Evolutionary conservation across 2,113 vertebrate genomes (phyloP).

Genomic region (Boleophthalmus pectinirostris): DNA sequence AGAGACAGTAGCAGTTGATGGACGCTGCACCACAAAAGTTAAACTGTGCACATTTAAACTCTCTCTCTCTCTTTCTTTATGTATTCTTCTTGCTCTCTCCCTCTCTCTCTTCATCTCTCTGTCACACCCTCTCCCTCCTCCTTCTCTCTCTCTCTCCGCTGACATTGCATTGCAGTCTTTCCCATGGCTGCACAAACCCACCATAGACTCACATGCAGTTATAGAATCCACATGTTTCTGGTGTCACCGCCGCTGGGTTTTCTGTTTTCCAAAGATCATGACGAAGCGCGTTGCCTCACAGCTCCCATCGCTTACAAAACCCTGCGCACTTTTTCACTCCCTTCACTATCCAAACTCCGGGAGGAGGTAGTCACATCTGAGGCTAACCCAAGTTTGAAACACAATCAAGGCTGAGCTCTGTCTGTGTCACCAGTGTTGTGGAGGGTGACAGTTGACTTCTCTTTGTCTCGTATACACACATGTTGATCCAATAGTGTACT

Average conservation of each 20-base stretch:
- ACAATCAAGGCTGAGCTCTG: background rate
- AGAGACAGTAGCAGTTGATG: too few species aligned
- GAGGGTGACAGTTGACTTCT: slow-evolving; percentile 7
- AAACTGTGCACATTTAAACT: too few species aligned
- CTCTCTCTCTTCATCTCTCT: too few species aligned
- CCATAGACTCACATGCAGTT: slow-evolving; percentile 22
- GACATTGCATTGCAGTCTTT: slow-evolving; percentile 17
- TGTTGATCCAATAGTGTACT: slow-evolving; percentile 42
- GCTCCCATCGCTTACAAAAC: slow-evolving; percentile 2
- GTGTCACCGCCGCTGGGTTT: slow-evolving; percentile 20
- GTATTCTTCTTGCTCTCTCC: too few species aligned
- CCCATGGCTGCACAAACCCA: slow-evolving; percentile 28
- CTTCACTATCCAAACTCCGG: slow-evolving; percentile 9
- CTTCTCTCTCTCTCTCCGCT: background rate
- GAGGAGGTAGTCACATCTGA: background rate
- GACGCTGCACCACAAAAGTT: too few species aligned
- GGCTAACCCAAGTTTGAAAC: slow-evolving; percentile 7
- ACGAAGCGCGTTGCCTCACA: slow-evolving; percentile 25
- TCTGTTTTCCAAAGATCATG: slow-evolving; percentile 28
- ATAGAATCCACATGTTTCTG: slow-evolving; percentile 43
- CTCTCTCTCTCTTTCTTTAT: too few species aligned
- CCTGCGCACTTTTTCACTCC: slow-evolving; percentile 15
- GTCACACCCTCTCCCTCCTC: background rate
- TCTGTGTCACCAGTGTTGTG: slow-evolving; percentile 14
- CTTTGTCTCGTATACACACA: slow-evolving; percentile 40